Percentiles rank a stretch among this genome's conserved stretches.
Conservation (phyloP, 1,140 invertebrate genomes). For the Lamellibrachia luymesi region DNA sequence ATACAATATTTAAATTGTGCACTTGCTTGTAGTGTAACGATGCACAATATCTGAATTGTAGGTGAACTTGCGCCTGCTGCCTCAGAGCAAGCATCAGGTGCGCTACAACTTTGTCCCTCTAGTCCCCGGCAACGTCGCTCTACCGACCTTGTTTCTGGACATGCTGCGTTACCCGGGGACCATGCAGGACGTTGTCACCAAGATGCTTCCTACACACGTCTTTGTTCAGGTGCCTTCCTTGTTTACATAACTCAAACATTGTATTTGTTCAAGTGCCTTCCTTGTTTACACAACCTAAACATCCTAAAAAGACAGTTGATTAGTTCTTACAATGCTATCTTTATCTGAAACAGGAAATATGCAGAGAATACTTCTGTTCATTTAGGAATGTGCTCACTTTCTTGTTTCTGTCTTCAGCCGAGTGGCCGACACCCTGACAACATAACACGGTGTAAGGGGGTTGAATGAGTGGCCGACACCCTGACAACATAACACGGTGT, state of each 20-base stretch:
- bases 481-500: no score
- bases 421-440: background rate
- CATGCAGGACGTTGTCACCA: constrained; percentile 60
- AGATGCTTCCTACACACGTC: constrained; percentile 63
- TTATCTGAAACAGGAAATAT: constrained; percentile 29
- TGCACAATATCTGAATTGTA: constrained; percentile 33
- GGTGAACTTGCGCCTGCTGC: constrained; percentile 68
- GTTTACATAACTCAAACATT: constrained; percentile 4
- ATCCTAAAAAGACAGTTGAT: no score
- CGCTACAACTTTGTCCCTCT: constrained; percentile 74
- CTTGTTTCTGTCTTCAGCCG: background rate
- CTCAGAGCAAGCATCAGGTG: constrained; percentile 63
- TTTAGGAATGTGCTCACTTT: background rate
- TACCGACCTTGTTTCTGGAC: constrained; percentile 67
- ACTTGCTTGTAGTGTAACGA: constrained; percentile 37
- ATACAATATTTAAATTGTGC: constrained; percentile 3
- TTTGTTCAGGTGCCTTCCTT: constrained; percentile 60
- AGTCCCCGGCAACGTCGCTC: constrained; percentile 67
- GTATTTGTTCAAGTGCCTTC: constrained; percentile 38
- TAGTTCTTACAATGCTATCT: constrained; percentile 46
- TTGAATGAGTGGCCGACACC: background rate
- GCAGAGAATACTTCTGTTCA: background rate
- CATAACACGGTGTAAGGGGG: background rate
- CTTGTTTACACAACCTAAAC: background rate
- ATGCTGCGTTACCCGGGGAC: constrained; percentile 50